Evolutionary conservation across 30 jellyfish, hydroid and myxozoan genomes (phyloP).

Genomic region (Chrysaora quinquecirrha): DNA sequence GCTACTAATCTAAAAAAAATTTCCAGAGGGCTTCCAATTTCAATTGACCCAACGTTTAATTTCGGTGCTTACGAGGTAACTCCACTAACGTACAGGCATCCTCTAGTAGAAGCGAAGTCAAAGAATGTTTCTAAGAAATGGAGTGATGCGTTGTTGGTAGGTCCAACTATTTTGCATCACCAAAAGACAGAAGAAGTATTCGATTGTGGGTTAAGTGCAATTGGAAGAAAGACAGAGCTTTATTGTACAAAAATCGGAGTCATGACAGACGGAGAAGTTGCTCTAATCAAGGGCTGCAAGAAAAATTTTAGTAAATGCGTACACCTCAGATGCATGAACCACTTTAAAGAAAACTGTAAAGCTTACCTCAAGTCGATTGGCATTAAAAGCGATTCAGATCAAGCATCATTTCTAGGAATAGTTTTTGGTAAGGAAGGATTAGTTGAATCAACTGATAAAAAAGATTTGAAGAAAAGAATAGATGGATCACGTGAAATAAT

Average conservation of each 20-base stretch:
- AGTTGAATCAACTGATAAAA: no score
- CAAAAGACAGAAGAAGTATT: neutral
- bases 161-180: neutral
- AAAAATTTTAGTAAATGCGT: neutral
- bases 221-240: neutral
- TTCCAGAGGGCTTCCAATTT: neutral
- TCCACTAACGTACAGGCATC: slow-evolving; percentile 10
- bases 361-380: slow-evolving; percentile 25
- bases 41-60: slow-evolving; percentile 23
- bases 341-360: slow-evolving; percentile 11
- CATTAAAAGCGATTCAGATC: no score
- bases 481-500: no score
- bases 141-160: neutral
- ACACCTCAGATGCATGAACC: slow-evolving; percentile 9
- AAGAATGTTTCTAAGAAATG: neutral
- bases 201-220: slow-evolving; percentile 11
- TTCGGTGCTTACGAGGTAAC: slow-evolving; percentile 13
- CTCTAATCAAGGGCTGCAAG: slow-evolving; percentile 4
- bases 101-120: slow-evolving; percentile 4
- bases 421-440: no score
- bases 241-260: neutral
- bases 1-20: neutral
- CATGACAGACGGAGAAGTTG: no score
- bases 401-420: no score
- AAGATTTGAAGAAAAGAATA: no score